phyloP scores from a whole-genome alignment of 2,113 vertebrate genomes.

The Elanus axillaris region DNA sequence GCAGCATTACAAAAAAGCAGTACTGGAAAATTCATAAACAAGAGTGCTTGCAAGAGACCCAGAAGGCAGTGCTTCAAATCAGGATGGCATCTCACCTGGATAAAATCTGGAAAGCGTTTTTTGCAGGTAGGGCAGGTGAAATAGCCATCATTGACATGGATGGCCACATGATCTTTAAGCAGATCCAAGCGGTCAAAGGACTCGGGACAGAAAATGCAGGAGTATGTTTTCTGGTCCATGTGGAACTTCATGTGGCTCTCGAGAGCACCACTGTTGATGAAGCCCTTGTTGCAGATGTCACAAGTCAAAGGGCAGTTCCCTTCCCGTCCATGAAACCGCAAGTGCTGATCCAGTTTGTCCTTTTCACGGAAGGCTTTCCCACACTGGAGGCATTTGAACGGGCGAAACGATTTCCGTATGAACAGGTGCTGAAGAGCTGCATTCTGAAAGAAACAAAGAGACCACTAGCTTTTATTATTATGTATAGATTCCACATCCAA shows the following conservation, averaged over 20 bases:
- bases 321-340: slow-evolving; percentile 90
- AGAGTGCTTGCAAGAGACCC: neutral
- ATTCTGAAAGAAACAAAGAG: slow-evolving; percentile 78
- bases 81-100: slow-evolving; percentile 80
- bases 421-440: slow-evolving; percentile 97
- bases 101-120: slow-evolving; percentile 93
- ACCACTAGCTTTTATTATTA: neutral
- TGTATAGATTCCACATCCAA: accelerated
- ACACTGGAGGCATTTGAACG: slow-evolving; percentile 93
- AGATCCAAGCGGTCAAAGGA: slow-evolving; percentile 91
- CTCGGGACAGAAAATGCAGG: slow-evolving; percentile 90
- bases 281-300: slow-evolving; percentile 93
- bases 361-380: slow-evolving; percentile 96
- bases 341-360: slow-evolving; percentile 93
- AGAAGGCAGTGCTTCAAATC: neutral
- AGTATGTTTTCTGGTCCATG: slow-evolving; percentile 90
- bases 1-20: neutral
- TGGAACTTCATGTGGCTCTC: slow-evolving; percentile 94
- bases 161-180: slow-evolving; percentile 89
- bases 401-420: slow-evolving; percentile 94
- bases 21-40: neutral
- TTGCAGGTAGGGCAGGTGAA: slow-evolving; percentile 95
- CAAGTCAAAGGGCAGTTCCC: slow-evolving; percentile 87
- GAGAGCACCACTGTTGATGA: slow-evolving; percentile 82
- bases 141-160: slow-evolving; percentile 86